Conservation (phyloP, 1,140 invertebrate species). For the Drosophila lacteicornis region DNA sequence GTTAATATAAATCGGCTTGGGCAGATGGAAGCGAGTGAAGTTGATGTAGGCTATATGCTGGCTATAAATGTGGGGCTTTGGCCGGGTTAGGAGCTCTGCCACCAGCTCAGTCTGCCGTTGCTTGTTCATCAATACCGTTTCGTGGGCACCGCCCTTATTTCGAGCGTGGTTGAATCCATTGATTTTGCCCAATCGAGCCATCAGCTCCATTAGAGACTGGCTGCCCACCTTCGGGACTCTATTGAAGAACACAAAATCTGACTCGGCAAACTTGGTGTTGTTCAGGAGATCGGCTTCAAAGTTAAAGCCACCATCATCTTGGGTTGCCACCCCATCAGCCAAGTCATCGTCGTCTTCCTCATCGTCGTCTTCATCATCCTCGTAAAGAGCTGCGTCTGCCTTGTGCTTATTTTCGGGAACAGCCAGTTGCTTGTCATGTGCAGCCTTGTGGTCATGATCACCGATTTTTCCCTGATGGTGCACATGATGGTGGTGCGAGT, state of each 20-base stretch:
- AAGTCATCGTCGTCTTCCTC: constrained; percentile 14
- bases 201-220: constrained; percentile 94
- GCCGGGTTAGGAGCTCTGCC: constrained; percentile 84
- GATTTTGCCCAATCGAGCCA: constrained; percentile 89
- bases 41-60: constrained; percentile 83
- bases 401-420: constrained; percentile 31
- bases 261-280: constrained; percentile 90
- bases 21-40: constrained; percentile 89
- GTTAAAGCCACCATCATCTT: constrained; percentile 34
- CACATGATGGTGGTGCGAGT: constrained; percentile 44
- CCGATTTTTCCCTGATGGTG: constrained; percentile 25
- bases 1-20: constrained; percentile 95
- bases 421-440: constrained; percentile 57
- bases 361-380: constrained; percentile 21
- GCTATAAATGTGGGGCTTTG: constrained; percentile 86
- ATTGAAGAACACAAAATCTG: constrained; percentile 94
- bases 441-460: constrained; percentile 43
- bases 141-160: constrained; percentile 92
- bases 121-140: constrained; percentile 91
- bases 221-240: constrained; percentile 95
- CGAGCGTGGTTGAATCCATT: constrained; percentile 93
- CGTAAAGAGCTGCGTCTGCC: constrained; percentile 4
- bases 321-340: constrained; percentile 3
- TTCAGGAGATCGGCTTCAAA: constrained; percentile 86
- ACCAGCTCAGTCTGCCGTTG: constrained; percentile 89